A percentile compares a stretch with the other conserved stretches of the same genome.
Conservation (phyloP, 2,797 vertebrate species). For the Leptodactylus fallax region DNA sequence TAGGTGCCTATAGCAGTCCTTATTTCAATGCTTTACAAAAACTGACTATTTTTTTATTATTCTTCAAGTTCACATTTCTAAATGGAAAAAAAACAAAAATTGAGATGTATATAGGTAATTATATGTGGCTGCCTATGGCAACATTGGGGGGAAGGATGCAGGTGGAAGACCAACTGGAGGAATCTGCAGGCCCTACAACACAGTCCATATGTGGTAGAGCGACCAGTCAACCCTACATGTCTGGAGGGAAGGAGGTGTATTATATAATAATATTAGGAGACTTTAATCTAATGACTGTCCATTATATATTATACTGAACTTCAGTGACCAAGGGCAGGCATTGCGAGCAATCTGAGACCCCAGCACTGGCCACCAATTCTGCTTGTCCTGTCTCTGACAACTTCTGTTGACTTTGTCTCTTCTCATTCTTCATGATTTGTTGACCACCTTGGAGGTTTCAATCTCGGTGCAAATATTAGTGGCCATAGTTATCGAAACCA, state of each 20-base stretch:
- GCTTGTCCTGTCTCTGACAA: background rate
- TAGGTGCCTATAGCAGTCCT: conserved; percentile 66
- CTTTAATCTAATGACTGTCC: too few relatives aligned
- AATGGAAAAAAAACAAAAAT: too few relatives aligned
- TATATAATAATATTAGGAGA: too few relatives aligned
- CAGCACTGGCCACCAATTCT: background rate
- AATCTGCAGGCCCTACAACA: too few relatives aligned
- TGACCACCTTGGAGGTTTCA: background rate
- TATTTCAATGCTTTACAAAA: too few relatives aligned
- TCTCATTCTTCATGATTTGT: background rate
- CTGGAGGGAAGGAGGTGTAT: too few relatives aligned
- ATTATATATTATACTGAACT: background rate
- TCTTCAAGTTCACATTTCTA: too few relatives aligned
- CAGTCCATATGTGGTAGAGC: background rate
- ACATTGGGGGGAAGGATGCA: background rate
- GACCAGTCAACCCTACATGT: background rate
- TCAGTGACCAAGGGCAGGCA: background rate
- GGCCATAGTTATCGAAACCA: background rate
- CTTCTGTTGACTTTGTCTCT: background rate
- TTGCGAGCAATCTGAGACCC: background rate
- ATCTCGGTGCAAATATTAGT: background rate
- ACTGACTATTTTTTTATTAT: too few relatives aligned
- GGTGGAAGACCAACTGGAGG: background rate
- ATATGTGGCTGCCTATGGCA: too few relatives aligned
- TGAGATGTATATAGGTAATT: too few relatives aligned